Base-by-base conservation (phyloP, 2,113 vertebrate species). In the Tor tambroides region DNA sequence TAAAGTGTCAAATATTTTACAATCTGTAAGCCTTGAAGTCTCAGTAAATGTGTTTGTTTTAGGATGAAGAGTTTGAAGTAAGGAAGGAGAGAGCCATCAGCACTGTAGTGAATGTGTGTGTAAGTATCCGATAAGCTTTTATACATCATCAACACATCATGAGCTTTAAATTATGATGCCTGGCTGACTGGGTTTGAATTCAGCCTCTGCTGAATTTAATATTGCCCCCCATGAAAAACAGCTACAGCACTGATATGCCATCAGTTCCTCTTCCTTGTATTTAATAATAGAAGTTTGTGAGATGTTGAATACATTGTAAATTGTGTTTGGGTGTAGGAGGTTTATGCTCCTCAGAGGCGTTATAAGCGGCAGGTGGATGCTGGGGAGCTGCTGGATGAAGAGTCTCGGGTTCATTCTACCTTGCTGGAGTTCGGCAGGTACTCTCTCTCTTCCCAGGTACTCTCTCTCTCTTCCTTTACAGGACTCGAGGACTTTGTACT, bases 371-470 rank as follows among this genome's bases (percentile, higher is more conserved):
- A 97, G 82, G 93, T 83, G 30, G 96, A 95, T 72, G 96, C 97
- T n/a, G 96, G 94, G 46, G 95, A 96, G 41, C 93, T 98, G 84
- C 89, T 95, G 0, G 98, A 99, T 35, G 98, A 99, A 89, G 98
- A 98, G 84, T 98, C 97, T 23, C 96, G 96, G 74, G 95, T 99
- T 90, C 98, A 98, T 74, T 96, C 97, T 77, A 99, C 98, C 0
- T 95, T 99, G 85, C 80, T 99, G 92, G 98, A 99, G 89, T 99
- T 98, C 3, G 98, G 98, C 93, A 97, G 98, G 97, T 97, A 92
- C 8, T 35, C 35, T 41, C 32, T 14, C n/a, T n/a, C n/a, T n/a
- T 6, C n/a, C n/a, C 93, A 97, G 98, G 97, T 97, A 92, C 8
- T 35, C 35, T 41, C 32, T 14, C n/a, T n/a, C 17, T 23, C 54